Base-by-base conservation (phyloP, 2,797 vertebrate species). In the Sphenodon punctatus region DNA sequence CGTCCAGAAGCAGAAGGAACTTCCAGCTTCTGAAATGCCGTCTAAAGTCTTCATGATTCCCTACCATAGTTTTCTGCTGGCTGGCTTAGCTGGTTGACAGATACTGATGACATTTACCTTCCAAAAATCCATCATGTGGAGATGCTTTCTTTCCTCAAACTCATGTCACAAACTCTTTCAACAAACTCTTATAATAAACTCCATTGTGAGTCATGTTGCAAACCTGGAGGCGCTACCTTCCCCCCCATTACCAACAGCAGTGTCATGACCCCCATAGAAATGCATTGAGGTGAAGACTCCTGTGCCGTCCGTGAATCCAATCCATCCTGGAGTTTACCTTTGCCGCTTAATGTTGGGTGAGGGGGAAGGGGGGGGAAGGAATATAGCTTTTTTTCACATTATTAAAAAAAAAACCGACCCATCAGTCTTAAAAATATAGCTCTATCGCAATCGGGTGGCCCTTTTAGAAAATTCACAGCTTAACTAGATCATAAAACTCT, bases 391-490 rank as follows among this genome's bases (percentile, higher is more conserved):
- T 51, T 30, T 41, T 36, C 56, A 27, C 16, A 17, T 75, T 74
- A 69, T 39, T 79, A 38, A 68, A 60, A 78, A 10, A 67, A 49
- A 88, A 55, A 69, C 69, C 23, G 69, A 63, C 39, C 2, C n/a
- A 56, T 75, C 72, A 5, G 23, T 76, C 81, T 27, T 69, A 85
- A 92, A 91, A 93, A 90, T 85, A 91, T 32, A 89, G 41, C 15
- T 89, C 38, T 74, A 64, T 80, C 79, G 75, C 73, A 77, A 61
- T 56, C 70, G 38, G 61, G 79, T 0, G 80, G 49, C 78, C 76
- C 78, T 87, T 83, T 82, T 85, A 89, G 78, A 85, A 91, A 92
- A 91, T 87, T 91, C 92, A 90, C 90, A 93, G 91, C 76, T 90
- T 85, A 27, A 49, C 75, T 67, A 75, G 73, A 59, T 65, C 45